Base-by-base conservation (phyloP, 2,113 vertebrate genomes). In the Porphyrio hochstetteri region DNA sequence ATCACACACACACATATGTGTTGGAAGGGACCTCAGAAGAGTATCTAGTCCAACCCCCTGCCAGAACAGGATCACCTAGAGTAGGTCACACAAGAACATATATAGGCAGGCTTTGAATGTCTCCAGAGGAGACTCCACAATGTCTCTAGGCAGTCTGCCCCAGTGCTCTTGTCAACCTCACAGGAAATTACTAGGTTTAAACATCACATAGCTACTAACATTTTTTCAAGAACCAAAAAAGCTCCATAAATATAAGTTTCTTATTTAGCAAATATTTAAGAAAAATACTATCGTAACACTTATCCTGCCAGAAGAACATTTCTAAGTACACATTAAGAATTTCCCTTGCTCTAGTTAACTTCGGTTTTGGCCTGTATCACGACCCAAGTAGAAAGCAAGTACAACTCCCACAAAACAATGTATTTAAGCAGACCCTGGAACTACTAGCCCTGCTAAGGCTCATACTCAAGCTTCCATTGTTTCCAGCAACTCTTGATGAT, bases 391-490 rank as follows among this genome's bases (percentile, higher is more conserved):
- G 67, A 67, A 77, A 53, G 25, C 7, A 86, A 36, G 15, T 52
- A 28, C 28, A 90, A 42, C 28, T 67, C 20, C 48, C 23, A 29
- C n/a, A 40, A 38, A 57, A 63, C 16, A 3, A 29, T 5, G 13
- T 33, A 13, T 50, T 65, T 25, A 60, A 88, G 23, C 44, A 88
- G 92, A 64, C n/a, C 33, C 46, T 68, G 57, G 10, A 63, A 57
- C 28, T 44, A 48, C 53, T 77, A 88, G 36, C 36, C 20, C 40
- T 86, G 12, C 52, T 33, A 11, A 67, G n/a, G 50, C 25, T 82
- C 97, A 76, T 97, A 99, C 99, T 99, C 40, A 99, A 93, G 90
- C 99, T 98, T 44, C 99, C 99, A 6, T 97, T 18, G 78, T 99
- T 99, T 59, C 99, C 99, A 64, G 98, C 98, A 52, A 94, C 96